Conservation (phyloP, 2,888 invertebrate species). For the Eilema sororculum region DNA sequence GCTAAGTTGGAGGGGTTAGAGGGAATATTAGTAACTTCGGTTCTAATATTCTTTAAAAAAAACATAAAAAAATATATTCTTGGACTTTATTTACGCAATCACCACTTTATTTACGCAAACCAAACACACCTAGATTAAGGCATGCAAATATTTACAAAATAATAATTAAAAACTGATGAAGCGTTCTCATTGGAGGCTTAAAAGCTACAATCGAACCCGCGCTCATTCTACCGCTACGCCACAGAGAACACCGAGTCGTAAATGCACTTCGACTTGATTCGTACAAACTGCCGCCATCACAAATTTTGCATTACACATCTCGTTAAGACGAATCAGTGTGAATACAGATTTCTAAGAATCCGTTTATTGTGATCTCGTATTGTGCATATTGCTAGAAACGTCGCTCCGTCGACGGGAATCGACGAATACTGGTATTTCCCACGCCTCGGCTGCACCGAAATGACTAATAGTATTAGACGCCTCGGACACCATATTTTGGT, state of each 20-base stretch:
- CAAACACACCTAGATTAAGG: too few species aligned
- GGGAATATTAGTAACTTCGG: too few species aligned
- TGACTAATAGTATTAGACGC: slow-evolving; percentile 35
- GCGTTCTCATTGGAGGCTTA: too few species aligned
- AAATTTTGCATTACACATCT: slow-evolving; percentile 35
- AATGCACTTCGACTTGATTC: not conserved
- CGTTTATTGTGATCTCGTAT: slow-evolving; percentile 49
- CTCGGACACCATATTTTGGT: slow-evolving; percentile 2
- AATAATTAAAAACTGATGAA: too few species aligned
- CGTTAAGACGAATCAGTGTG: slow-evolving; percentile 48
- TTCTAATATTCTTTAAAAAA: too few species aligned
- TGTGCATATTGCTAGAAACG: slow-evolving; percentile 56
- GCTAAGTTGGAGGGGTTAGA: too few species aligned
- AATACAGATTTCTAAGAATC: slow-evolving; percentile 48
- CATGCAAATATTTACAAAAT: too few species aligned
- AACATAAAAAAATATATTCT: too few species aligned
- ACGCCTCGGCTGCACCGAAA: slow-evolving; percentile 28
- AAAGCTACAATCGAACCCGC: too few species aligned
- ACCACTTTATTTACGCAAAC: too few species aligned
- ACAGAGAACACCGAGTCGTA: not conserved
- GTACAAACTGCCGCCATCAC: not conserved
- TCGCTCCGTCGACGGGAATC: slow-evolving; percentile 38
- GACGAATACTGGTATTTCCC: slow-evolving; percentile 43
- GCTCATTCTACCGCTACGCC: not conserved
- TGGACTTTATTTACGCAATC: too few species aligned